Conservation (phyloP, 1,140 invertebrate genomes). For the Pemphigus obesinymphae region DNA sequence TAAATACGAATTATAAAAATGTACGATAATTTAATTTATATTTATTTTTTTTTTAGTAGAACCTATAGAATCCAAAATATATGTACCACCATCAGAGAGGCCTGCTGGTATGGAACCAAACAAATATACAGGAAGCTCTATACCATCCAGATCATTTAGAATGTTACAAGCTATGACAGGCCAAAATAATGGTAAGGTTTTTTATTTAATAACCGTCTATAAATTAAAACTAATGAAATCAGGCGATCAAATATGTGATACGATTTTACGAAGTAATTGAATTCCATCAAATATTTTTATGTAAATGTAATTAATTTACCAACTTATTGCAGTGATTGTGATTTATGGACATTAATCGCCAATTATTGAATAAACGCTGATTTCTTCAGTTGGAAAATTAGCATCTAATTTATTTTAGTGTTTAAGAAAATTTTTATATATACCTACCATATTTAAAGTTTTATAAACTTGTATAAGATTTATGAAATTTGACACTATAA, state of each 20-base stretch:
- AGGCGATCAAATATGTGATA: conserved; percentile 39
- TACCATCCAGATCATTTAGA: conserved; percentile 79
- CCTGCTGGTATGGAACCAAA: conserved; percentile 65
- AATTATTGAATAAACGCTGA: too few relatives aligned
- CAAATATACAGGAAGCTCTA: conserved; percentile 75
- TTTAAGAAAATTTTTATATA: too few relatives aligned
- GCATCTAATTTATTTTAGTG: too few relatives aligned
- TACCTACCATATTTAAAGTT: too few relatives aligned
- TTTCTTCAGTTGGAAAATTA: neutral
- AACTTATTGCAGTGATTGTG: neutral
- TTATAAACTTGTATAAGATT: too few relatives aligned
- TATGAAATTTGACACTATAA: too few relatives aligned
- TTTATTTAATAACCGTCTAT: neutral
- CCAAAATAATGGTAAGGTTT: conserved; percentile 29
- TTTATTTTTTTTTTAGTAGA: neutral
- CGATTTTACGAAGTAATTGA: neutral
- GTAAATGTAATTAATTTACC: neutral
- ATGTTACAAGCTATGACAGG: conserved; percentile 77
- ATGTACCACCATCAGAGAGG: conserved; percentile 59
- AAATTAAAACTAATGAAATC: neutral
- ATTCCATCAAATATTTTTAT: neutral
- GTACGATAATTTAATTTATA: neutral
- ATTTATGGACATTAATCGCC: neutral
- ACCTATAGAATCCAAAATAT: conserved; percentile 36
- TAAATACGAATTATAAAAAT: neutral